Base-by-base conservation (phyloP, 1,140 invertebrate species). In the Eulimnadia texana region DNA sequence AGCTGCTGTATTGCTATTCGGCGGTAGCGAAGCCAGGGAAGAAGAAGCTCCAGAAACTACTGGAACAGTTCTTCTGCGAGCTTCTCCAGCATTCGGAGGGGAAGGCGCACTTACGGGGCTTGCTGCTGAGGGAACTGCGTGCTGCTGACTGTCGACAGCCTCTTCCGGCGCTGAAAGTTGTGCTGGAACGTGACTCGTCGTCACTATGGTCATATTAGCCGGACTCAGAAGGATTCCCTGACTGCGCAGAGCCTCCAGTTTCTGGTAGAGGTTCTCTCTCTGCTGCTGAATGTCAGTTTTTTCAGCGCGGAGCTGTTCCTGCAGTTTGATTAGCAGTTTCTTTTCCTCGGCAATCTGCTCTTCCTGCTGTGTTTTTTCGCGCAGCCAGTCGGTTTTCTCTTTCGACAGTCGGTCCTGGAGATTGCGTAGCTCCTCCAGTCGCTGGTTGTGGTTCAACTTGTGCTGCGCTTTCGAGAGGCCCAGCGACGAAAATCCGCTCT, bases 231-330 rank as follows among this genome's bases (percentile, higher is more conserved):
- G 66, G 23, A 88, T 77, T 2, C 86, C 86, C 68, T 86, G 83
- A 59, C 78, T 81, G 33, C 84, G 82, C 1, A 92, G 74, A 25
- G 83, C 77, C 67, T 93, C 88, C 67, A 92, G 78, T 69, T 88
- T 82, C 28, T 88, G 73, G 71, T 90, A 93, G 13, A 94, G 74
- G 64, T 90, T 83, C 68, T 94, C 90, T 10, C 90, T 71, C 71
- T 94, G 90, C 65, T 91, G 84, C 16, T 79, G 82, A 13, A 93
- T 81, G 68, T 93, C 90, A 42, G 82, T 80, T 71, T 92, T 84
- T 66, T 92, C 85, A 11, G 79, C 77, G 13, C 80, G 76, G 13
- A 87, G 69, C 70, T 84, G 80, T 66, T 85, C 82, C 70, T 80
- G 77, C 29, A 81, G 67, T 57, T 85, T 82, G 24, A 83, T 81